These are phyloP conservation scores for Rotaria macrura DNA, from an alignment of 2,888 invertebrate genomes.

Conservation along the genomic window DNA sequence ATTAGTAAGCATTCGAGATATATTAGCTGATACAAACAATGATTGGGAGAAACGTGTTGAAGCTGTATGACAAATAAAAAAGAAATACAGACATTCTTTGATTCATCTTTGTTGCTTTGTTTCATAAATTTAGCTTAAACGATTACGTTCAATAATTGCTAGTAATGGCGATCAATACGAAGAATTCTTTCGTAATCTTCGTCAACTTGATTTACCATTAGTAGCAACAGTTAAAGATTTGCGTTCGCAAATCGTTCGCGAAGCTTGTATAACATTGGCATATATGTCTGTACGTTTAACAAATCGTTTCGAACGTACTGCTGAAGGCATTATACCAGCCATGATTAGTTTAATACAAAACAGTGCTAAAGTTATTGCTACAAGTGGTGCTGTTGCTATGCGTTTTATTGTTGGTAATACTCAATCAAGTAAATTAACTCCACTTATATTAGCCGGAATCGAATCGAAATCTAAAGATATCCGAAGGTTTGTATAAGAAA, in stretches of 20 bases:
- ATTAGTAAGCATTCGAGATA: conserved; percentile 63
- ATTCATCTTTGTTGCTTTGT: not conserved
- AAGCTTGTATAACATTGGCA: conserved; percentile 85
- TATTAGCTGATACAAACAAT: conserved; percentile 67
- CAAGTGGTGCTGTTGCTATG: conserved; percentile 55
- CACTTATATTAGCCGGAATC: conserved; percentile 1
- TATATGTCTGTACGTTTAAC: conserved; percentile 45
- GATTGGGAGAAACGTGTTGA: conserved; percentile 93
- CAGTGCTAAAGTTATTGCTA: conserved; percentile 85
- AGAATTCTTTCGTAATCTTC: conserved; percentile 23
- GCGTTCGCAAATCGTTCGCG: conserved; percentile 78
- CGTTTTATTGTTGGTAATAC: conserved; percentile 28
- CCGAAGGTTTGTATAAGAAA: conserved; percentile 24
- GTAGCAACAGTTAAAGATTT: conserved; percentile 57
- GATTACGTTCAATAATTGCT: conserved; percentile 69
- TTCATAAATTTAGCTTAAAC: conserved; percentile 61
- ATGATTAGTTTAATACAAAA: conserved; percentile 83
- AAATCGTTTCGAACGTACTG: conserved; percentile 64
- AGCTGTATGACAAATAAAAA: conserved; percentile 58
- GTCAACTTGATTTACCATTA: conserved; percentile 65
- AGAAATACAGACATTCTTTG: not conserved
- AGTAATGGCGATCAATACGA: conserved; percentile 56
- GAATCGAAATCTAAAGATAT: conserved; percentile 32
- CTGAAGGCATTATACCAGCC: conserved; percentile 68
- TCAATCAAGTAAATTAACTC: conserved; percentile 22